These are phyloP conservation scores for Pandemis corylana DNA, from an alignment of 2,888 invertebrate species.

Conservation along the genomic window DNA sequence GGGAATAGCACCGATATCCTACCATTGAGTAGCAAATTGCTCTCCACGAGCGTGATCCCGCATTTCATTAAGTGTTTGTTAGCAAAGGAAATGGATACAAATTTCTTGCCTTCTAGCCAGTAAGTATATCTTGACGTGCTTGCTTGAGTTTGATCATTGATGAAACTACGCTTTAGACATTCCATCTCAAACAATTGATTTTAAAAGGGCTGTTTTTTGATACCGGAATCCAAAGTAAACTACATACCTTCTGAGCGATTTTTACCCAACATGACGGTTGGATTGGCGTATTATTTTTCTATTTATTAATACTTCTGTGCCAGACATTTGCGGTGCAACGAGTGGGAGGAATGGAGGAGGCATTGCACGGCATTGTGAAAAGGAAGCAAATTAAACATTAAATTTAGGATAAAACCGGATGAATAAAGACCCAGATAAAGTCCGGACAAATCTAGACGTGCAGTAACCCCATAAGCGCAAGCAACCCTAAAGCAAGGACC, in stretches of 20 bases:
- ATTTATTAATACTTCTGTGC: no score
- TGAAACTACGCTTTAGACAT: neutral
- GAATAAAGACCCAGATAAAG: no score
- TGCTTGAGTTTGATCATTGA: slow-evolving; percentile 13
- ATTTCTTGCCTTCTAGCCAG: slow-evolving; percentile 39
- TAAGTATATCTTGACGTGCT: slow-evolving; percentile 17
- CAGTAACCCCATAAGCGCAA: neutral
- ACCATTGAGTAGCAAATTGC: slow-evolving; percentile 61
- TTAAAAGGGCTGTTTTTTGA: neutral
- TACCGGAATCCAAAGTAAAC: neutral
- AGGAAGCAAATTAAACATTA: no score
- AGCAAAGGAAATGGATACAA: slow-evolving; percentile 48
- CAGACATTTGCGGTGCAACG: no score
- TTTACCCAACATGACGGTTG: no score
- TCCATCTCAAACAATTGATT: neutral
- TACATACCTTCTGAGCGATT: no score
- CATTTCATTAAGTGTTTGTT: slow-evolving; percentile 65
- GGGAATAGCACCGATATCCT: slow-evolving; percentile 65
- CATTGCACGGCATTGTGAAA: no score
- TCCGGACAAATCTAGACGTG: no score
- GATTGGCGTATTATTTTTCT: no score
- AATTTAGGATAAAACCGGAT: no score
- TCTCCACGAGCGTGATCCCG: slow-evolving; percentile 65
- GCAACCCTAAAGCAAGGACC: slow-evolving; percentile 3
- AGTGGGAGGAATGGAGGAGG: no score